Evolutionary conservation across 2,113 vertebrate genomes (phyloP).

Genomic region (Microcebus lehilahytsara): DNA sequence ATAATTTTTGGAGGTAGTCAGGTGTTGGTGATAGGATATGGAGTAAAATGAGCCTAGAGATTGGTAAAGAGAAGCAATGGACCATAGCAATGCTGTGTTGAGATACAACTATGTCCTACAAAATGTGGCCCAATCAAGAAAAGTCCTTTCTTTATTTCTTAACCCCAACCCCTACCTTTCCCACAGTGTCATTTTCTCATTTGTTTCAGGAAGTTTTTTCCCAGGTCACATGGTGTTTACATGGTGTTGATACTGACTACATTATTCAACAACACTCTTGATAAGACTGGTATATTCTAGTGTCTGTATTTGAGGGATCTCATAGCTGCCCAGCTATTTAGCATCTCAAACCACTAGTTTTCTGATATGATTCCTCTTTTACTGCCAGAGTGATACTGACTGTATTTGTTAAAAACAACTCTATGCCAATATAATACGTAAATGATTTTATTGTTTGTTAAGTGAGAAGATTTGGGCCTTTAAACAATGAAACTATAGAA

Average conservation of each 20-base stretch:
- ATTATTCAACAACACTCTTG: background rate
- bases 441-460: constrained; percentile 56
- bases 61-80: background rate
- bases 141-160: background rate
- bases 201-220: background rate
- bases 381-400: constrained; percentile 43
- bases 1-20: background rate
- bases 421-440: constrained; percentile 41
- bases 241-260: background rate
- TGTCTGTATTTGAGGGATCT: background rate
- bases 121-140: background rate
- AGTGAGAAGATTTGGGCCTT: constrained; percentile 57
- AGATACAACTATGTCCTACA: background rate
- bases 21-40: background rate
- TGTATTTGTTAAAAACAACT: constrained; percentile 62
- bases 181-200: background rate
- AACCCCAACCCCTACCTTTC: fast-evolving
- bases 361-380: constrained; percentile 57
- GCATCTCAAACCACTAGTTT: background rate
- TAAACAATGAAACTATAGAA: constrained; percentile 52
- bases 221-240: background rate
- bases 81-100: background rate
- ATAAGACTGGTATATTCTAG: background rate
- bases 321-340: background rate
- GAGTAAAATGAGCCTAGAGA: background rate